Evolutionary conservation across 2,113 vertebrate species (phyloP), one percentile per base, ranked within the genome.

Genomic region (Seriola dumerili): DNA sequence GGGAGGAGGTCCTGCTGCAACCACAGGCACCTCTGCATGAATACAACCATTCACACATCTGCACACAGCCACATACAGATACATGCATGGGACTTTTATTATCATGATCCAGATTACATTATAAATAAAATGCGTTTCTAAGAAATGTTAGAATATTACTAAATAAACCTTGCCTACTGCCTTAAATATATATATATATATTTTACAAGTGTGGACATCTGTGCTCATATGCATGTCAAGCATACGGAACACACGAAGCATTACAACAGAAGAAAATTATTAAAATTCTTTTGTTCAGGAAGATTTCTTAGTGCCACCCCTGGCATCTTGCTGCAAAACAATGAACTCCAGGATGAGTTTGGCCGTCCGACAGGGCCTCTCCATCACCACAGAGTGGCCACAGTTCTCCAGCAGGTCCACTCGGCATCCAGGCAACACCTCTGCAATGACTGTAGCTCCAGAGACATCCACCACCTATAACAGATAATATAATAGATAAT

Each of bases 381-480:
- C 98, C 96, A 99, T 97, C 67, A 96, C 96, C 91, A 99, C 97
- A 0, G 96, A 96, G 94, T 99, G 98, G 16, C 98, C 98, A 1
- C 98, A 99, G 92, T 97, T 98, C 77, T 99, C 97, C 93, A 99
- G 94, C 83, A 99, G 91, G 83, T 99, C 97, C 79, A 97, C 95
- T 1, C 95, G 96, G 93, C 96, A 97, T 70, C 93, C 92, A 0
- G 96, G 89, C 36, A 99, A 90, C 0, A 94, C 85, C 0, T 94
- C 95, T 1, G 95, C 91, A 80, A 99, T 85, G 62, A 97, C 87
- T 7, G 92, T 85, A 1, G 96, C 97, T 1, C 97, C 98, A 14
- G 98, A 98, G 46, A 97, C 97, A 86, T 98, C 96, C 29, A 99
- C 93, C 52, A 99, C 96, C 29, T 29, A 29, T 29, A 29, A 29